A percentile compares a stretch with the other conserved stretches of the same genome.
These are phyloP conservation scores for Astreopora myriophthalma DNA, from an alignment of 64 coral and sea anemone species.

Conservation along the genomic window DNA sequence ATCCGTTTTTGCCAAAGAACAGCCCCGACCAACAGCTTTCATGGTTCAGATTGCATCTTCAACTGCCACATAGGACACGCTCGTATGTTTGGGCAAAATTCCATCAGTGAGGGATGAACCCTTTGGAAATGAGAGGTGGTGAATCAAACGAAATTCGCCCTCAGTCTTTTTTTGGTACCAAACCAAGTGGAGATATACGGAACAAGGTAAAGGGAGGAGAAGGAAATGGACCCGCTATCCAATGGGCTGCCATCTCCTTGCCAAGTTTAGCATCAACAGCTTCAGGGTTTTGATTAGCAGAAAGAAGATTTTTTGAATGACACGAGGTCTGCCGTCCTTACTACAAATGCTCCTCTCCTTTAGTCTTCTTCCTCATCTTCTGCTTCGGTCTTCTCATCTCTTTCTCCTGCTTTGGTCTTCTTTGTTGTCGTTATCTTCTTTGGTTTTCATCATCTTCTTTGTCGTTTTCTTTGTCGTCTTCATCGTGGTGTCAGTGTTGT, in stretches of 20 bases:
- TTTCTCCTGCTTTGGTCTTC: too few relatives aligned
- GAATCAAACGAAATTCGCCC: constrained; percentile 23
- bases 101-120: constrained; percentile 25
- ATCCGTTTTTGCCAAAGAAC: not conserved
- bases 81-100: not conserved
- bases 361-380: too few relatives aligned
- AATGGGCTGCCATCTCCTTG: not conserved
- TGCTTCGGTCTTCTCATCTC: too few relatives aligned
- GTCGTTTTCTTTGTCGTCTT: too few relatives aligned
- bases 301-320: not conserved
- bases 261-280: constrained; percentile 29
- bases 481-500: too few relatives aligned
- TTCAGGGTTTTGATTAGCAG: not conserved
- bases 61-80: not conserved
- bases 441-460: too few relatives aligned
- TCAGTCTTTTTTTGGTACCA: constrained; percentile 22
- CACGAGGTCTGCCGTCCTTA: not conserved
- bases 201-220: constrained; percentile 5
- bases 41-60: constrained; percentile 8
- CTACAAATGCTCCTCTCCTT: too few relatives aligned
- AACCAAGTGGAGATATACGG: not conserved
- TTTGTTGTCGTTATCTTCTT: too few relatives aligned
- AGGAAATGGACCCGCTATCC: constrained; percentile 12
- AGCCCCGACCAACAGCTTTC: not conserved
- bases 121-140: constrained; percentile 35